Conservation (phyloP, 2,888 invertebrate genomes). For the Nemotelus pantherinus region DNA sequence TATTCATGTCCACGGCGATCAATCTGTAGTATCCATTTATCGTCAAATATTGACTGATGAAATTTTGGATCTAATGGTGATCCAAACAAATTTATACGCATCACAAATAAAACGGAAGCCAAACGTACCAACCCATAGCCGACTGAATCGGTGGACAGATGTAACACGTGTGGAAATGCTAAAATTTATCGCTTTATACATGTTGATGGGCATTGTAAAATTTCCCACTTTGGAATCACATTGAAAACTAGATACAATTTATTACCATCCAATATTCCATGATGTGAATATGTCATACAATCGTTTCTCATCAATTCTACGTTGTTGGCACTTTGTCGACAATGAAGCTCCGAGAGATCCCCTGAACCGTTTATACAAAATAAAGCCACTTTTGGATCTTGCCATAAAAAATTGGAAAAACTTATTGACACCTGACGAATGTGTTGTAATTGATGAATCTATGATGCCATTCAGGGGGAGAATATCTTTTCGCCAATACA, state of each 20-base stretch:
- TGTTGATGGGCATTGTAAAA: constrained; percentile 21
- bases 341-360: constrained; percentile 2
- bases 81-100: constrained; percentile 3
- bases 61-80: constrained; percentile 11
- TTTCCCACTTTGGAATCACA: constrained; percentile 7
- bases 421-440: constrained; percentile 15
- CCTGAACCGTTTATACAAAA: constrained; percentile 3
- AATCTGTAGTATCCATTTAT: constrained; percentile 1
- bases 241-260: constrained; percentile 5
- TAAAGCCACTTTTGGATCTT: constrained; percentile 7
- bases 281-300: constrained; percentile 6
- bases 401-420: constrained; percentile 11
- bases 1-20: neutral
- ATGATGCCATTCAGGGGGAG: constrained; percentile 15
- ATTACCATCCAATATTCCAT: constrained; percentile 17
- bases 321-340: constrained; percentile 18
- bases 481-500: constrained; percentile 20
- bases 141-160: neutral
- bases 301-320: constrained; percentile 24
- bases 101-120: constrained; percentile 12
- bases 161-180: constrained; percentile 1
- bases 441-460: constrained; percentile 10
- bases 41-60: neutral
- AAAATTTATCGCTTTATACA: constrained; percentile 17
- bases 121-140: constrained; percentile 13